Conservation (phyloP, 2,888 invertebrate species). For the Horisme vitalbata region DNA sequence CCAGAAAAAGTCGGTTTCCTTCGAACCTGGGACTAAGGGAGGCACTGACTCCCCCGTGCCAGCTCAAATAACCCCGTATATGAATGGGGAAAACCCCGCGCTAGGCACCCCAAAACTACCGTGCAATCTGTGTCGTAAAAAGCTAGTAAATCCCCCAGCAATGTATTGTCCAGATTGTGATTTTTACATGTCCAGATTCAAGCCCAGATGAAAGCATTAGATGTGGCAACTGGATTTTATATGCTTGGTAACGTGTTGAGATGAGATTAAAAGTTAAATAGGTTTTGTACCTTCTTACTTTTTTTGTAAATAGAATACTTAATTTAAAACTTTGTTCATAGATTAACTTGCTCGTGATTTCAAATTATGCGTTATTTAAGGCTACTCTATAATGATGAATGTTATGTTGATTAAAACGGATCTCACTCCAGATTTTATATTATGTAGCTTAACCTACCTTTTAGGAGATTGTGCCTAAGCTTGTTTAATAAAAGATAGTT, state of each 20-base stretch:
- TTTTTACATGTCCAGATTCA: slow-evolving; percentile 94
- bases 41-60: slow-evolving; percentile 80
- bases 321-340: slow-evolving; percentile 13
- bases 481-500: too few relatives aligned
- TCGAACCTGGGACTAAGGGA: slow-evolving; percentile 88
- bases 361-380: slow-evolving; percentile 5
- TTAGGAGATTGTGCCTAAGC: too few relatives aligned
- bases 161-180: slow-evolving; percentile 95
- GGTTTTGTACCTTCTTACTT: too few relatives aligned
- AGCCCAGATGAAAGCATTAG: slow-evolving; percentile 82
- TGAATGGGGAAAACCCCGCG: slow-evolving; percentile 43
- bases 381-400: slow-evolving; percentile 34
- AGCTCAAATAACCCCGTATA: slow-evolving; percentile 56
- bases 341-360: not conserved
- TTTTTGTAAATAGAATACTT: slow-evolving; percentile 26
- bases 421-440: slow-evolving; percentile 68
- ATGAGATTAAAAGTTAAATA: slow-evolving; percentile 5
- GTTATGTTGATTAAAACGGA: slow-evolving; percentile 49
- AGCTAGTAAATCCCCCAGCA: slow-evolving; percentile 89
- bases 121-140: slow-evolving; percentile 94
- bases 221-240: slow-evolving; percentile 9
- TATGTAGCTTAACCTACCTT: too few relatives aligned
- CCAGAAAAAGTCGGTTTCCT: slow-evolving; percentile 87
- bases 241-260: slow-evolving; percentile 6
- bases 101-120: slow-evolving; percentile 82